Conservation (phyloP, 2,113 vertebrate genomes). For the Microcebus tavaratra region DNA sequence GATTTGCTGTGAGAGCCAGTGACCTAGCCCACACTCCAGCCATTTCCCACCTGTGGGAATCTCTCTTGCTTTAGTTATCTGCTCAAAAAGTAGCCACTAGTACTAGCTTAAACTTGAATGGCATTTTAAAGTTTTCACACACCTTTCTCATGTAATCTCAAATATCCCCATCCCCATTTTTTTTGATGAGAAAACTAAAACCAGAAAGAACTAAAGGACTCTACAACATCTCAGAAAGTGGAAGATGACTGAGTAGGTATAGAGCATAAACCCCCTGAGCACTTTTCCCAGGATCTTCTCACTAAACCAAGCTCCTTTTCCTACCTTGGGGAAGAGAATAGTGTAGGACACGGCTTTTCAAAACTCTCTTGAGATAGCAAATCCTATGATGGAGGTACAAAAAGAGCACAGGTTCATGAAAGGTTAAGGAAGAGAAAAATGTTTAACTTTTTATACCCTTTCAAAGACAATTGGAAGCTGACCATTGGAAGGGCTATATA, state of each 20-base stretch:
- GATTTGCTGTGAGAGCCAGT: background rate
- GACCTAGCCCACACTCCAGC: rapidly evolving
- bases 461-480: background rate
- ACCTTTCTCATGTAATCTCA: background rate
- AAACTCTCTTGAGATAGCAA: background rate
- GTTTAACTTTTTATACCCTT: background rate
- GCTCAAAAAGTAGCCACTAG: background rate
- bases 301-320: background rate
- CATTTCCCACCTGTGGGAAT: background rate
- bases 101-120: background rate
- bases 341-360: background rate
- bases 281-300: background rate
- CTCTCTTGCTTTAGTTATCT: background rate
- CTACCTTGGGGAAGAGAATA: background rate
- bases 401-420: background rate
- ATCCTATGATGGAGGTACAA: background rate
- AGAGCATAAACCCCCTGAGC: background rate
- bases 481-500: background rate
- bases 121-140: background rate
- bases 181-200: background rate
- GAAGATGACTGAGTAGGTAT: rapidly evolving
- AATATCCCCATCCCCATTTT: background rate
- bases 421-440: background rate
- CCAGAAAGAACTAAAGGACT: background rate
- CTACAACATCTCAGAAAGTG: background rate